Evolutionary conservation across 2,113 vertebrate species (phyloP).

Genomic region (Gobiocypris rarus): DNA sequence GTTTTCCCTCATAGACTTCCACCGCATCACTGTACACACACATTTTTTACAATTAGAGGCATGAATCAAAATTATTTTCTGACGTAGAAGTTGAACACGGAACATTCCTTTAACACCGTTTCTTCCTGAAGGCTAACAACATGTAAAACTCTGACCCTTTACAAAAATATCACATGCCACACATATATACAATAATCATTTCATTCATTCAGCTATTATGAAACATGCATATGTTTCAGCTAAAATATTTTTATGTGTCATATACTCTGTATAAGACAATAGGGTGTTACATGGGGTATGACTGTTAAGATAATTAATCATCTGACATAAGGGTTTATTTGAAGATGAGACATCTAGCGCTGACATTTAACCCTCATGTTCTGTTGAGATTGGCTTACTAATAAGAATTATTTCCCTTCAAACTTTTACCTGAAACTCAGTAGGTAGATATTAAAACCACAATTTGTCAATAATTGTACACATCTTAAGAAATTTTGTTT

Average conservation of each 20-base stretch:
- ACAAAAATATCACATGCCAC: constrained; percentile 46
- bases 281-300: constrained; percentile 22
- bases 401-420: neutral
- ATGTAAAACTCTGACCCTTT: constrained; percentile 38
- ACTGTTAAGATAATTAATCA: neutral
- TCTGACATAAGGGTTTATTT: constrained; percentile 1
- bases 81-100: neutral
- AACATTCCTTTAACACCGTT: constrained; percentile 14
- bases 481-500: neutral
- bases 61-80: neutral
- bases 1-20: neutral
- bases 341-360: neutral
- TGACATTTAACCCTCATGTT: constrained; percentile 9
- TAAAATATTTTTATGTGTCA: neutral
- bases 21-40: constrained; percentile 8
- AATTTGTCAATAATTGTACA: neutral
- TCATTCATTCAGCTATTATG: constrained; percentile 25
- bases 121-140: constrained; percentile 19
- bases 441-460: neutral
- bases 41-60: neutral
- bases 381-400: neutral
- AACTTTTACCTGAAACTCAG: neutral
- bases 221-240: constrained; percentile 17
- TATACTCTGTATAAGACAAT: constrained; percentile 26
- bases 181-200: constrained; percentile 45